Evolutionary conservation across 2,888 invertebrate species (phyloP), one percentile per base, ranked within the genome.

Genomic region (Tetheella fluctuosa): DNA sequence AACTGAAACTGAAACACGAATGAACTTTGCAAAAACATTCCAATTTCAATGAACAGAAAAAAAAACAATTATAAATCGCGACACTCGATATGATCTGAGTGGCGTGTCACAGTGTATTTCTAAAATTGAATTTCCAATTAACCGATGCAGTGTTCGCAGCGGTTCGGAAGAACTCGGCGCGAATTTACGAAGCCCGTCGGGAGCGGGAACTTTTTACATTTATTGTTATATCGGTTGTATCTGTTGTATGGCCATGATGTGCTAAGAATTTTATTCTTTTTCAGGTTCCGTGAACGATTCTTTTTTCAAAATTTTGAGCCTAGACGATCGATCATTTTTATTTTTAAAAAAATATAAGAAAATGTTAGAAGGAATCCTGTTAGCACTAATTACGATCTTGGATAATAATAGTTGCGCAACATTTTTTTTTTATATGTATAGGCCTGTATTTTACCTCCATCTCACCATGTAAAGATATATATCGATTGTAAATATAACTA

Each of bases 41-140:
- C 48, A 10, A 20, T 20, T 48, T 48, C 10, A 48, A 10, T 17
- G 8, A 1, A 3, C 10, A 48, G 2, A 10, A 2, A 10, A 48
- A 20, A 42, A 48, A 48, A 20, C 48, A 48, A 48, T 48, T 42
- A 48, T 20, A 48, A 48, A 48, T 48, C 48, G 57, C 59, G 52
- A 59, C 62, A 64, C 64, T 67, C 62, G 64, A 62, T 48, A 20
- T 60, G 62, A 63, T 60, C 53, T 54, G 20, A 62, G 64, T 59
- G 48, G 48, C 48, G 48, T 48, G 48, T 48, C 48, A 48, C 48
- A 10, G 48, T 48, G 20, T 48, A 20, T 20, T 59, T 56, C 61
- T 59, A 56, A 69, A 70, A 68, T 66, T 71, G 63, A 63, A 66
- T 68, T 73, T 74, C 60, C 70, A 67, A 71, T 74, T 71, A 71